These are phyloP conservation scores for Congeria kusceri DNA, from an alignment of 2,888 invertebrate genomes.

Conservation along the genomic window DNA sequence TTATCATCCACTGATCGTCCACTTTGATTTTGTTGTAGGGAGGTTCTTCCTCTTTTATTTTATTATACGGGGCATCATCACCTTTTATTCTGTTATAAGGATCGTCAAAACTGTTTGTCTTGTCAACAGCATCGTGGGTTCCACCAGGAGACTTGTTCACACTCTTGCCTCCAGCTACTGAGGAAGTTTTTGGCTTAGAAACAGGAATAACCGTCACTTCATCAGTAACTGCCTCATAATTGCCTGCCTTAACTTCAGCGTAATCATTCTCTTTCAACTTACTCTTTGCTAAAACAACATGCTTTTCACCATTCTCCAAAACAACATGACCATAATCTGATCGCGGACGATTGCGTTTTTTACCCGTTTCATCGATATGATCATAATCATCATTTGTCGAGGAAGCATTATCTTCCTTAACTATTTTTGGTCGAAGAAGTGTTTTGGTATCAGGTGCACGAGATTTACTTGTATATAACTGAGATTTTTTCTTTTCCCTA, in stretches of 20 bases:
- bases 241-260: slow-evolving; percentile 64
- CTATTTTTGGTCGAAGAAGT: not conserved
- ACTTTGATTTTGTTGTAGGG: slow-evolving; percentile 67
- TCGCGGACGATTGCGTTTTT: slow-evolving; percentile 40
- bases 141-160: slow-evolving; percentile 9
- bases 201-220: slow-evolving; percentile 47
- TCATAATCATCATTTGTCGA: slow-evolving; percentile 70
- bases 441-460: not conserved
- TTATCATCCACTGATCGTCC: slow-evolving; percentile 45
- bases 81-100: slow-evolving; percentile 59
- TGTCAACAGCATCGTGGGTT: slow-evolving; percentile 13
- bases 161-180: slow-evolving; percentile 1
- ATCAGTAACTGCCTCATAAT: slow-evolving; percentile 58
- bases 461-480: not conserved
- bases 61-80: slow-evolving; percentile 57
- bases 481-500: not conserved
- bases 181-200: slow-evolving; percentile 14
- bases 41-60: slow-evolving; percentile 59
- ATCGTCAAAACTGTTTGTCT: slow-evolving; percentile 42
- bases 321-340: slow-evolving; percentile 73
- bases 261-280: slow-evolving; percentile 63
- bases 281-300: slow-evolving; percentile 49
- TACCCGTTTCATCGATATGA: slow-evolving; percentile 66
- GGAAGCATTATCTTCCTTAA: not conserved
- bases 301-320: slow-evolving; percentile 53